Base-by-base conservation (phyloP, 2,113 vertebrate species). In the Phyllostomus hastatus region DNA sequence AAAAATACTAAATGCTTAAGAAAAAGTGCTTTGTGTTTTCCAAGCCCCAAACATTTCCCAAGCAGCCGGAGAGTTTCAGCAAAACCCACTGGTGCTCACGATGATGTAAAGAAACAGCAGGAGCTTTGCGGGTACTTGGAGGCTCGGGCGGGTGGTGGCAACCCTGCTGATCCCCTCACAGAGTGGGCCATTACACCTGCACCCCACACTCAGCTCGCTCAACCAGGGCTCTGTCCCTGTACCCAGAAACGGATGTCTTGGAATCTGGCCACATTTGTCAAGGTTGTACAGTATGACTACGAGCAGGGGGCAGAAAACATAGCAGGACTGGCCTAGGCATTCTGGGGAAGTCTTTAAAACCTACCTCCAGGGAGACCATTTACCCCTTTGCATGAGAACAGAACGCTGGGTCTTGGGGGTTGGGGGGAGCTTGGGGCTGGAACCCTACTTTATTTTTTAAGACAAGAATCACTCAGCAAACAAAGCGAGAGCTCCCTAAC, bases 21-120 rank as follows among this genome's bases (percentile, higher is more conserved):
- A 70, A 50, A 88, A 88, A 31, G 78, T 15, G 31, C 24, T 48
- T 46, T 73, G 59, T 66, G 66, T 19, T 80, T 43, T 72, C 70
- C 80, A 87, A 73, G 79, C 35, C 38, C 50, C 64, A 26, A 15
- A 31, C 1, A 5, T 17, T 64, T n/a, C 35, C 64, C 0, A 0
- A 61, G 43, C 19, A n/a, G 64, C 1, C 11, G 28, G 35, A n/a
- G n/a, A 10, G 9, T 11, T 41, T 81, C 20, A 46, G 54, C 46
- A 43, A 72, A 69, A 70, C 12, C 24, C 72, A 1, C 16, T 0
- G 4, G 43, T 4, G 17, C 70, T 64, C 48, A 43, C 0, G 0
- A 4, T 2, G 28, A 41, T 15, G 8, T 0, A 7, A 28, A 75
- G 43, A 33, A 43, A 26, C 3, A 2, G 46, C 0, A 0, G 16